These are phyloP conservation scores for Temnothorax ravouxi DNA, from an alignment of 2,888 invertebrate species.

Conservation along the genomic window DNA sequence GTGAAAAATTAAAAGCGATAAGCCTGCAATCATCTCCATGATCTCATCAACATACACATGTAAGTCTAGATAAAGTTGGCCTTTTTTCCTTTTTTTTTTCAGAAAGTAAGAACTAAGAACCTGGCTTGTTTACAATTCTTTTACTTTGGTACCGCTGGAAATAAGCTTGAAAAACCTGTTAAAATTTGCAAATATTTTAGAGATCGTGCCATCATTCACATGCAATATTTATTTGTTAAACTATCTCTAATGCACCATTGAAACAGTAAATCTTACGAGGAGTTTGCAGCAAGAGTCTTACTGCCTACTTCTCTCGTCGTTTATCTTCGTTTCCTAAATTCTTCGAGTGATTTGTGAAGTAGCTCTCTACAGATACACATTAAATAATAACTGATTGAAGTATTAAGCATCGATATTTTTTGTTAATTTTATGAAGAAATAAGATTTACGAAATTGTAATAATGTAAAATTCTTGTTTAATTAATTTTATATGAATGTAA, in stretches of 20 bases:
- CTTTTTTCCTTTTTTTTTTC: constrained; percentile 18
- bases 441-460: neutral
- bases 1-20: neutral
- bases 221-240: neutral
- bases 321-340: neutral
- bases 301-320: neutral
- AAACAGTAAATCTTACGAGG: constrained; percentile 1
- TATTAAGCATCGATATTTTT: neutral
- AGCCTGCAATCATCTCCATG: neutral
- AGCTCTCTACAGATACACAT: neutral
- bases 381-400: neutral
- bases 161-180: constrained; percentile 1
- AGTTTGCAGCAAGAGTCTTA: neutral
- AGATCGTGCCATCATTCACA: neutral
- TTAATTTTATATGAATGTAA: neutral
- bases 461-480: neutral
- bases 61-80: neutral
- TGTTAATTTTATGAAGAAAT: constrained; percentile 8
- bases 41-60: neutral
- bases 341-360: neutral
- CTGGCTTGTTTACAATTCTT: constrained; percentile 2
- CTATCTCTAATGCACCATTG: neutral
- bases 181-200: neutral
- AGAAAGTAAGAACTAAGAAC: constrained; percentile 34
- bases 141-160: neutral